phyloP scores from a whole-genome alignment of 30 jellyfish, hydroid and myxozoan species.

The Turritopsis rubra region DNA sequence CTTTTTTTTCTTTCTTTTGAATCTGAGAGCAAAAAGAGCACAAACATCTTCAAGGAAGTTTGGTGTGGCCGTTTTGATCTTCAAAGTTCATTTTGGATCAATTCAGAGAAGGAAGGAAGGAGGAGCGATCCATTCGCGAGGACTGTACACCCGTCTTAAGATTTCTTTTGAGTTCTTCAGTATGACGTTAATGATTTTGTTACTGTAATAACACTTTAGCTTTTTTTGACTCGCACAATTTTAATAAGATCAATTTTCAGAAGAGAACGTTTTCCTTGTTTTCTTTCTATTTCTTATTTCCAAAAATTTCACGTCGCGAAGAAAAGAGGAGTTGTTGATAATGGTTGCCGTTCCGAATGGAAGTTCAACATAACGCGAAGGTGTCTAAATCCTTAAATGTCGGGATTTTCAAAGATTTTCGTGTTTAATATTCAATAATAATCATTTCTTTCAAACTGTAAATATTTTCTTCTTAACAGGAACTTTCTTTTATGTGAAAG shows the following conservation, averaged over 20 bases:
- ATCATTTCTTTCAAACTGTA: neutral
- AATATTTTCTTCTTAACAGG: neutral
- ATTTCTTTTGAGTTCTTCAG: no score
- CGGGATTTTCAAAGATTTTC: neutral
- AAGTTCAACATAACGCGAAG: neutral
- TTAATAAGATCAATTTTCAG: neutral
- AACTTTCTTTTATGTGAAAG: neutral
- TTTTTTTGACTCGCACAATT: neutral
- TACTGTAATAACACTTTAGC: neutral
- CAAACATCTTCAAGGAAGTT: no score
- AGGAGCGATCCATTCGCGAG: no score
- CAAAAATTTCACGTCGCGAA: neutral
- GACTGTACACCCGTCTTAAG: no score
- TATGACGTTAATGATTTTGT: neutral
- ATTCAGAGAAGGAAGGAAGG: no score
- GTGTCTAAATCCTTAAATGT: neutral
- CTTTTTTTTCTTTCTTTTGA: no score
- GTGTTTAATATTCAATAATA: neutral
- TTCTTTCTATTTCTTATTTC: neutral
- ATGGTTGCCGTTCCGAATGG: neutral
- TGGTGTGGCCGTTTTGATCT: no score
- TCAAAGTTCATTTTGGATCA: no score
- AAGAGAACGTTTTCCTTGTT: neutral
- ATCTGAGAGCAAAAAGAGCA: no score
- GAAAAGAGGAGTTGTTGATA: no score